These are phyloP conservation scores for Cosmia pyralina DNA, from an alignment of 2,888 invertebrate species.

Conservation along the genomic window DNA sequence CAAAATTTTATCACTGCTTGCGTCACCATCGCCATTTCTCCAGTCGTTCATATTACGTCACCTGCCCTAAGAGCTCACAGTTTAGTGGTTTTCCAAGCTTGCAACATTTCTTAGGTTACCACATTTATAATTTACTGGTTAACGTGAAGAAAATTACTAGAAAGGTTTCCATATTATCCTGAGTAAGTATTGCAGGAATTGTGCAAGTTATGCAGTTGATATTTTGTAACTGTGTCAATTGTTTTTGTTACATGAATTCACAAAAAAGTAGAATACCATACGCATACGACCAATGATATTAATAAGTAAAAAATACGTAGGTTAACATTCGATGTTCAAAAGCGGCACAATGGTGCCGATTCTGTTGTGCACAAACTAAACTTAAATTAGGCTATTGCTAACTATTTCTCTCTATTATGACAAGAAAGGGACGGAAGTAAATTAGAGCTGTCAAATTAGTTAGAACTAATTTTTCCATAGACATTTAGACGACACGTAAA, in stretches of 20 bases:
- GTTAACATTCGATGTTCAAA: too few species aligned
- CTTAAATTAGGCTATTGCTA: too few species aligned
- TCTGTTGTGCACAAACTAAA: too few species aligned
- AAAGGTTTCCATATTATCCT: conserved; percentile 45
- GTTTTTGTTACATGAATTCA: not conserved
- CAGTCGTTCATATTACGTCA: conserved; percentile 29
- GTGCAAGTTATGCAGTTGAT: conserved; percentile 26
- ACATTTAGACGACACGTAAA: too few species aligned
- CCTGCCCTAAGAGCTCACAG: conserved; percentile 28
- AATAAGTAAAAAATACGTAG: too few species aligned
- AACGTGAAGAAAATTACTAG: conserved; percentile 51
- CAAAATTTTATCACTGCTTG: conserved; percentile 30
- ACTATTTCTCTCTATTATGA: too few species aligned
- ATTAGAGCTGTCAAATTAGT: too few species aligned
- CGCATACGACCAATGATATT: not conserved
- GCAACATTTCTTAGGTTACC: conserved; percentile 48
- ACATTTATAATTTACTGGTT: conserved; percentile 53
- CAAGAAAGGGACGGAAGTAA: too few species aligned
- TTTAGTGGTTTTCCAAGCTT: conserved; percentile 50
- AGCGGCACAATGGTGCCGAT: too few species aligned
- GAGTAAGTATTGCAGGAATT: conserved; percentile 27
- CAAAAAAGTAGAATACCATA: conserved; percentile 1
- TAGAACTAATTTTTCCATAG: too few species aligned
- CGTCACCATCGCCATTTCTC: conserved; percentile 30
- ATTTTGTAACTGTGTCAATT: conserved; percentile 26